Evolutionary conservation across 2,797 vertebrate genomes (phyloP), one percentile per base, ranked within the genome.

Genomic region (Bryconaethiops microstoma): DNA sequence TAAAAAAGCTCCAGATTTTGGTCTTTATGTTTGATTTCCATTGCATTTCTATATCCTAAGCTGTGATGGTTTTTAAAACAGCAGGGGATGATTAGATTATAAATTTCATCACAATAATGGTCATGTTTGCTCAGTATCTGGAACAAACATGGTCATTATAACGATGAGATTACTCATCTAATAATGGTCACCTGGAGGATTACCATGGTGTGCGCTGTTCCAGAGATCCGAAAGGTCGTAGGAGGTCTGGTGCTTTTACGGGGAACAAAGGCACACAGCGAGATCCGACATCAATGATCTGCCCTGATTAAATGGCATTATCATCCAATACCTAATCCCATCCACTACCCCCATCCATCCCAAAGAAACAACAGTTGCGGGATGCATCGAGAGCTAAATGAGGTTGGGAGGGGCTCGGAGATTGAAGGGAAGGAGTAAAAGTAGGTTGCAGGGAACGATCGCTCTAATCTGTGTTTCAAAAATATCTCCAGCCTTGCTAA

Each of bases 31-130:
- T 57, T n/a, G n/a, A 4, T 76, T 77, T 68, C 13, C 14, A 19
- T 42, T 65, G 63, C 50, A 7, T 25, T 7, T 40, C 74, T 69
- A 71, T 45, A 55, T 16, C 68, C 35, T 67, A 0, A 45, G 50
- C 45, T 7, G 62, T 80, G 64, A 16, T 68, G 6, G 10, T 16
- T 71, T 63, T 71, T 7, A 64, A 81, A 77, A 64, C 25, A 88
- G 86, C 83, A 82, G 82, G 67, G 59, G 85, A 81, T 91, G 88
- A 93, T 92, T 94, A 81, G 84, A 92, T 92, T 92, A 92, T 89
- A 85, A 83, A 85, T 94, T 93, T 94, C 91, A 94, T 93, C 93
- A 91, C 85, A 84, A 83, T 94, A 93, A 94, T 94, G 91, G 90
- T 84, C 67, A 55, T 29, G 21, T 21, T 13, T 72, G 77, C 70